phyloP scores from a whole-genome alignment of 2,888 invertebrate species.

The Psylliodes chrysocephalus region DNA sequence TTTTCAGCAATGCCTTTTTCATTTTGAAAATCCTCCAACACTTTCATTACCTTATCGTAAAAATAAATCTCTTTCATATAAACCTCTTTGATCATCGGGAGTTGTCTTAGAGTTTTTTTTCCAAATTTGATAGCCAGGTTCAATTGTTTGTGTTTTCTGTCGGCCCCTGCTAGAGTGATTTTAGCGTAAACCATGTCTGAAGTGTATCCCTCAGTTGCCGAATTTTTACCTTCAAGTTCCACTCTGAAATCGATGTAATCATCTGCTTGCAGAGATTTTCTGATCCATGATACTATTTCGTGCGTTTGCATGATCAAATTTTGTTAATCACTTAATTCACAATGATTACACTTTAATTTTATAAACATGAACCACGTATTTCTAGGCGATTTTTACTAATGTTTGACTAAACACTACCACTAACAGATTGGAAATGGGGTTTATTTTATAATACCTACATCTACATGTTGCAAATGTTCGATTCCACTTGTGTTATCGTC shows the following conservation, averaged over 20 bases:
- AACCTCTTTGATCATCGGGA: constrained; percentile 3
- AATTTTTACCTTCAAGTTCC: constrained; percentile 26
- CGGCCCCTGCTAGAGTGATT: constrained; percentile 2
- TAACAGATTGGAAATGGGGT: no score
- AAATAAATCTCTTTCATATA: constrained; percentile 41
- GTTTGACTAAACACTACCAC: no score
- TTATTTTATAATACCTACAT: no score
- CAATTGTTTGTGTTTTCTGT: constrained; percentile 6
- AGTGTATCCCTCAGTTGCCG: constrained; percentile 35
- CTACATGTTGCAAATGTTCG: no score
- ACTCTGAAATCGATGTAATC: constrained; percentile 24
- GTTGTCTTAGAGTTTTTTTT: constrained; percentile 20
- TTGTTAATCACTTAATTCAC: no score
- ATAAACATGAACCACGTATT: no score
- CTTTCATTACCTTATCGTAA: constrained; percentile 33
- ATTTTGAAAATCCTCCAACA: constrained; percentile 35
- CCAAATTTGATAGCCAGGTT: constrained; percentile 34
- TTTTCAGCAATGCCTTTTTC: constrained; percentile 23
- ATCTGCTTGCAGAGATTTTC: constrained; percentile 26
- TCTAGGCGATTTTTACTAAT: no score
- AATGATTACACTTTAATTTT: no score
- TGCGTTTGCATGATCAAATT: constrained; percentile 2
- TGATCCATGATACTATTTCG: constrained; percentile 19
- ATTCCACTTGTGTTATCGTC: no score
- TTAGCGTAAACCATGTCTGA: constrained; percentile 37